Percentiles rank a stretch among this genome's conserved stretches.
These are phyloP conservation scores for Motacilla tschutschensis DNA, from an alignment of 2,113 vertebrate genomes.

Conservation along the genomic window DNA sequence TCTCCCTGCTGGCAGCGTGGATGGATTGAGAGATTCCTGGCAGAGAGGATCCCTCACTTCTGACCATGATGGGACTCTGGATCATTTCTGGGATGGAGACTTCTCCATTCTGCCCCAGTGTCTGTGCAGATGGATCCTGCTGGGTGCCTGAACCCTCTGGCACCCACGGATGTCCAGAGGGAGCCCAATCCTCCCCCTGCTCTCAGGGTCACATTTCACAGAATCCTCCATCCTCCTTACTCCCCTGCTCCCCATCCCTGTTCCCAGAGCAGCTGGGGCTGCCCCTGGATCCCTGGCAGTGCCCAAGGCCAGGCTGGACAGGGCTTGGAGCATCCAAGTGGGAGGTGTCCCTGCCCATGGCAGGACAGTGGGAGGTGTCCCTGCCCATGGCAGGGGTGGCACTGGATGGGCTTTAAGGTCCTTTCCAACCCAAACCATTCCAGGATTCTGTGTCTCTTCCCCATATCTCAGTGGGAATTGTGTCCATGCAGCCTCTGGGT, in stretches of 20 bases:
- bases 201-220: not conserved
- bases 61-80: not conserved
- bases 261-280: not conserved
- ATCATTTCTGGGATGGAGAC: not conserved
- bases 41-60: not conserved
- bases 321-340: not conserved
- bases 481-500: not conserved
- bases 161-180: rapidly evolving
- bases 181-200: not conserved
- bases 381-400: not conserved
- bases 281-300: not conserved
- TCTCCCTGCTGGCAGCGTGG: not conserved
- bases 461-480: not conserved
- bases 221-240: not conserved
- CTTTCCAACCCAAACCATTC: not conserved
- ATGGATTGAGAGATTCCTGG: not conserved
- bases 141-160: not conserved
- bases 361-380: not conserved
- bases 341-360: not conserved
- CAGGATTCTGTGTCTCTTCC: not conserved
- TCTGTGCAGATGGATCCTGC: not conserved
- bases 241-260: not conserved
- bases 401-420: not conserved
- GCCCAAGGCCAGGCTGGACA: not conserved
- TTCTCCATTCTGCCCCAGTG: not conserved